Evolutionary conservation across 2,888 invertebrate genomes (phyloP).

Genomic region (Trilocha varians): DNA sequence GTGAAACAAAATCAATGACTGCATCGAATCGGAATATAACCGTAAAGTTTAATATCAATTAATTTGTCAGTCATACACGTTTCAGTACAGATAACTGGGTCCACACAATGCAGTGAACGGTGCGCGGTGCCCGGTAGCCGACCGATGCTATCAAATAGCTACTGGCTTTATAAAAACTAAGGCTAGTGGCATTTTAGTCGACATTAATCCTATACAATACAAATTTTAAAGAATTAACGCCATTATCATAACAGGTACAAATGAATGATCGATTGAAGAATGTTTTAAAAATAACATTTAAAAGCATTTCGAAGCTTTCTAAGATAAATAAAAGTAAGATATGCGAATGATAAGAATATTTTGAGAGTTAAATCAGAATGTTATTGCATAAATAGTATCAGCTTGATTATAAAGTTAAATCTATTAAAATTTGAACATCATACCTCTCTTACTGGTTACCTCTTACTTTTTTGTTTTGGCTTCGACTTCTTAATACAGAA

Average conservation of each 20-base stretch:
- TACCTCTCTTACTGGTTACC: too few relatives aligned
- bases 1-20: background rate
- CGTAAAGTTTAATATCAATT: background rate
- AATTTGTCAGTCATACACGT: background rate
- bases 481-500: too few relatives aligned
- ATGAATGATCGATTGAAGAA: background rate
- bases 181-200: conserved; percentile 48
- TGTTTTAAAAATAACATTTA: background rate
- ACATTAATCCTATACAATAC: conserved; percentile 11
- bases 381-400: too few relatives aligned
- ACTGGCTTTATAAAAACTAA: conserved; percentile 46
- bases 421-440: too few relatives aligned
- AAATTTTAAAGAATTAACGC: background rate
- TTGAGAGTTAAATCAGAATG: too few relatives aligned
- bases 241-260: background rate
- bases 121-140: conserved; percentile 58
- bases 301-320: background rate
- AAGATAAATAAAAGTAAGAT: conserved; percentile 6
- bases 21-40: background rate
- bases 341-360: too few relatives aligned
- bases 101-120: conserved; percentile 58
- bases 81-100: conserved; percentile 48
- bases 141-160: conserved; percentile 54
- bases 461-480: too few relatives aligned
- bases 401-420: too few relatives aligned